phyloP scores from a whole-genome alignment of 2,888 invertebrate species.

The Drosophila recens region DNA sequence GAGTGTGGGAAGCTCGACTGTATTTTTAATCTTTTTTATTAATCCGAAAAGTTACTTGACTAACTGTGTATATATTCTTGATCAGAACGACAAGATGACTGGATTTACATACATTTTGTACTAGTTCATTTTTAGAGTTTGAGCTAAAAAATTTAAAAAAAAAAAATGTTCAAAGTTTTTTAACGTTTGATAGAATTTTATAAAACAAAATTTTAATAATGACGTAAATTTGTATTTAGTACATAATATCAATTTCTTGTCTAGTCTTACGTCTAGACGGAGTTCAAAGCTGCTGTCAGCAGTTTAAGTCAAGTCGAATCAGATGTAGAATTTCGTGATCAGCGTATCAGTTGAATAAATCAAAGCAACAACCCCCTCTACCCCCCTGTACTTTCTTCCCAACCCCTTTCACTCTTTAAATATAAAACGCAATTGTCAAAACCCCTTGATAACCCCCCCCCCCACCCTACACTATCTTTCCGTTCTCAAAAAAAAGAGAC shows the following conservation, averaged over 20 bases:
- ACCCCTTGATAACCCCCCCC: not conserved
- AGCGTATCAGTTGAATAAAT: slow-evolving; percentile 1
- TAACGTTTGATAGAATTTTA: no score
- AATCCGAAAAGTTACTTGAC: no score
- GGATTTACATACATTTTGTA: no score
- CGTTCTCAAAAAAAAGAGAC: not conserved
- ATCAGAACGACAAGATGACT: no score
- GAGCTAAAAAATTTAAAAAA: no score
- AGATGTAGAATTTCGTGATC: slow-evolving; percentile 12
- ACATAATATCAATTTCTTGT: not conserved
- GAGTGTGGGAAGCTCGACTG: no score
- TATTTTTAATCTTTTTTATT: no score
- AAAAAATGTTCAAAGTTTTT: no score
- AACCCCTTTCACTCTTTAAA: not conserved
- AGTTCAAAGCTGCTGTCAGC: not conserved
- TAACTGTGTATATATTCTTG: no score
- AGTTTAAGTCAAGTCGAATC: slow-evolving; percentile 1
- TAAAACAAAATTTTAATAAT: no score
- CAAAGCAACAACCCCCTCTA: not conserved
- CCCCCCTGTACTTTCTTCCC: not conserved
- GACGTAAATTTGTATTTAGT: not conserved
- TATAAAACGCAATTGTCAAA: slow-evolving; percentile 50
- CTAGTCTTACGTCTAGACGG: slow-evolving; percentile 17
- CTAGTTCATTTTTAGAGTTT: no score
- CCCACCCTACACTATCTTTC: no score